Conservation (phyloP, 2,888 invertebrate species). For the Pecten maximus region DNA sequence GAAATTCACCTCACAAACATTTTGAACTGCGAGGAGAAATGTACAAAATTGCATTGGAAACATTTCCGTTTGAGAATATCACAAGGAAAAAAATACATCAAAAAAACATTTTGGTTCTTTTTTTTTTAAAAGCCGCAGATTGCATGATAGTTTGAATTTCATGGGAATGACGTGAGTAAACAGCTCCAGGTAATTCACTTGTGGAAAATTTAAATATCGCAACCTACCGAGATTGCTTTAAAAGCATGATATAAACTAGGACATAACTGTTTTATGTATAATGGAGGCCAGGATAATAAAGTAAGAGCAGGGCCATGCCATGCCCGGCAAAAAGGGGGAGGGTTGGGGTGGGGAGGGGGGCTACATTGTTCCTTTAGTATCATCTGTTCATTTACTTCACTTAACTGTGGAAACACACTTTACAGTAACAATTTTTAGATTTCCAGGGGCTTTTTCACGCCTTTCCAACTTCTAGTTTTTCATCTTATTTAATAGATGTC, state of each 20-base stretch:
- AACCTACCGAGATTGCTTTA: neutral
- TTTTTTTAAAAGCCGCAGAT: neutral
- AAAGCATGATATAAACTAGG: neutral
- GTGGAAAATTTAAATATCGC: neutral
- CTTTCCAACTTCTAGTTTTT: too few relatives aligned
- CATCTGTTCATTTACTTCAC: too few relatives aligned
- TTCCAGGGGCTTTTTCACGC: too few relatives aligned
- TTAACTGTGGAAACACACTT: too few relatives aligned
- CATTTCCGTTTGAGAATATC: conserved; percentile 9
- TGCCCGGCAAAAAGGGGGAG: too few relatives aligned
- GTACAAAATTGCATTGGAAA: neutral
- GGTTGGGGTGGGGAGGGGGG: too few relatives aligned
- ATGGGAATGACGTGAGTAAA: neutral
- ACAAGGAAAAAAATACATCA: neutral
- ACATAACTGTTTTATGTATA: neutral
- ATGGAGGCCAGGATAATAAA: neutral
- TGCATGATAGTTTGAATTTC: neutral
- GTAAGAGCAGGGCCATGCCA: too few relatives aligned
- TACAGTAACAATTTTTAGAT: too few relatives aligned
- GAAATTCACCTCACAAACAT: neutral
- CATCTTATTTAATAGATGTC: too few relatives aligned
- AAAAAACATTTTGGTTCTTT: neutral
- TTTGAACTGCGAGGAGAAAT: neutral
- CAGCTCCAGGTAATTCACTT: neutral
- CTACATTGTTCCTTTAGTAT: too few relatives aligned